Percentiles rank a stretch among this genome's conserved stretches.
These are phyloP conservation scores for Stramonita haemastoma DNA, from an alignment of 2,888 invertebrate genomes.

Conservation along the genomic window DNA sequence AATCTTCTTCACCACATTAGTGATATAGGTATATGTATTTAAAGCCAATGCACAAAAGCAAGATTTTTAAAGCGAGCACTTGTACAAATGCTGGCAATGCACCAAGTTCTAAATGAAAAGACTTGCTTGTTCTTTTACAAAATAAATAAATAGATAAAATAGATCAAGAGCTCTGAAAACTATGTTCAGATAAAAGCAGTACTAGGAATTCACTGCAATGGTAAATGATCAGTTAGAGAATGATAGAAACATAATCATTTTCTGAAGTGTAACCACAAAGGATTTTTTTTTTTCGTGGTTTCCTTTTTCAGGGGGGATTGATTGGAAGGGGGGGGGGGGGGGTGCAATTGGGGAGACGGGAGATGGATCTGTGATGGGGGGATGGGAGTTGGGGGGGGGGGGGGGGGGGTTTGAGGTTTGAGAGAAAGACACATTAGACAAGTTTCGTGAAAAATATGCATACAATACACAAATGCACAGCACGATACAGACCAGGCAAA, in stretches of 20 bases:
- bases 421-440: background rate
- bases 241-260: background rate
- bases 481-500: conserved; percentile 21
- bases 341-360: too few species aligned
- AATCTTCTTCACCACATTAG: background rate
- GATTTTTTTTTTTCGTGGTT: too few species aligned
- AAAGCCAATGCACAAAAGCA: background rate
- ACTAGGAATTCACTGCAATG: background rate
- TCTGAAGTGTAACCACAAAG: too few species aligned
- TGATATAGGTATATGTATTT: background rate
- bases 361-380: too few species aligned
- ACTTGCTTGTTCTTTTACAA: background rate
- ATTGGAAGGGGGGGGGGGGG: too few species aligned
- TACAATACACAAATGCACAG: background rate
- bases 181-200: background rate
- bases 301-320: too few species aligned
- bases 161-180: background rate
- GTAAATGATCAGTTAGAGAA: background rate
- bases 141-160: background rate
- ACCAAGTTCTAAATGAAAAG: background rate
- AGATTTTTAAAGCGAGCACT: background rate
- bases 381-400: background rate
- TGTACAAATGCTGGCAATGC: conserved; percentile 20
- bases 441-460: background rate
- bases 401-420: background rate